Evolutionary conservation across 2,888 invertebrate species (phyloP), one percentile per base, ranked within the genome.

Genomic region (Didymodactylos carnosus): DNA sequence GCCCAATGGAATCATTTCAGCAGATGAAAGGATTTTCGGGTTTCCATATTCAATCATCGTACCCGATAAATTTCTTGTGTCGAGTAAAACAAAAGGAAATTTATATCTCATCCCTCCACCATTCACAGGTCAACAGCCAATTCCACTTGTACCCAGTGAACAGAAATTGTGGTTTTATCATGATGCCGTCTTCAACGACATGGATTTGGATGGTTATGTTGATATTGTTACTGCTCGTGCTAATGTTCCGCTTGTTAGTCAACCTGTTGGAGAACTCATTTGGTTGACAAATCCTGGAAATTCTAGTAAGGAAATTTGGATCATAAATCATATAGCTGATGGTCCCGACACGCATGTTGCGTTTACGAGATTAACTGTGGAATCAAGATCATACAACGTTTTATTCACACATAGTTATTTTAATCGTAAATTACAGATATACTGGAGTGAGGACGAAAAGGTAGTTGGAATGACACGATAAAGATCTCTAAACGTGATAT

Each of bases 381-480:
- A n/a, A n/a, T n/a, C n/a, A n/a, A n/a, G n/a, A n/a, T n/a, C n/a
- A n/a, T n/a, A n/a, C n/a, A n/a, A n/a, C n/a, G 75, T 76, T 71
- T 77, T 80, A 25, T 73, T 80, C n/a, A 78, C 79, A 2, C 77
- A 79, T 11, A 78, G 79, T 11, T 80, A 78, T 76, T 80, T 80
- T 76, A 78, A 77, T 14, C 75, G 77, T 29, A 78, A 76, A 72
- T 71, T 80, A 1, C 76, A 78, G 25, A 76, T 80, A n/a, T 79
- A 77, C 75, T 80, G 80, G 80, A 77, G 78, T 6, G 78, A 77
- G 39, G 76, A 77, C 39, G 11, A 75, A 7, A 73, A 75, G 40
- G 69, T n/a, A n/a, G 76, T 8, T 79, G 78, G 78, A 75, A 76
- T 13, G 77, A 79, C 43, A 14, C 75, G 1, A 73, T 76, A 14